phyloP scores from a whole-genome alignment of 2,888 invertebrate genomes.

The Oscheius onirici region DNA sequence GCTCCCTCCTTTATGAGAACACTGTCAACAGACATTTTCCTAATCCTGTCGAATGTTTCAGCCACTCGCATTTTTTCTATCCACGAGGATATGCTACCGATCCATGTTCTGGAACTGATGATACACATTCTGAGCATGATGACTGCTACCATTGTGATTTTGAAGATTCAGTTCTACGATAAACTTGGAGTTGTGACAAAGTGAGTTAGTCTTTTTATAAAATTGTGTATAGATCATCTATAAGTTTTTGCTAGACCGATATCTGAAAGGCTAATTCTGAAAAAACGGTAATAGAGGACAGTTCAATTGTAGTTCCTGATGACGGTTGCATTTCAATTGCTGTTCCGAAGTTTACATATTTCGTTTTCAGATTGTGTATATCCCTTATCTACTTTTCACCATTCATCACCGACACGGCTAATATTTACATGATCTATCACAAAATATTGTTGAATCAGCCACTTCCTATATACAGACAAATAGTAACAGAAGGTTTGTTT shows the following conservation, averaged over 20 bases:
- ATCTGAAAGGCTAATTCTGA: no score
- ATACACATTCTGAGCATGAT: not conserved
- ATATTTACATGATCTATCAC: conserved; percentile 3
- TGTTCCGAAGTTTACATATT: no score
- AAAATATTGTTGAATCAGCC: not conserved
- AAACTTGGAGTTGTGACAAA: not conserved
- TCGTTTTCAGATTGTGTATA: not conserved
- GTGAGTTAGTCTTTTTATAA: not conserved
- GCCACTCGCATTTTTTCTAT: no score
- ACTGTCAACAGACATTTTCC: no score
- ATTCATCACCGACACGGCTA: not conserved
- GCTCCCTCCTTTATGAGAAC: no score
- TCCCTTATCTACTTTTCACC: not conserved
- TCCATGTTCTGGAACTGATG: not conserved
- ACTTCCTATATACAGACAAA: not conserved
- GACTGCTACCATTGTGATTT: not conserved
- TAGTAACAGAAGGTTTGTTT: not conserved
- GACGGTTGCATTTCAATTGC: no score
- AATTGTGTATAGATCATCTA: not conserved
- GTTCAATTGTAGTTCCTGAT: no score
- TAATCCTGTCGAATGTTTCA: no score
- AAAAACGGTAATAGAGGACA: no score
- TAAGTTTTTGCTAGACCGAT: no score
- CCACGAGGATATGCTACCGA: no score
- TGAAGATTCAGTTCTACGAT: conserved; percentile 16